Evolutionary conservation across 2,797 vertebrate species (phyloP), one percentile per base, ranked within the genome.

Genomic region (Dromococcyx pavoninus): DNA sequence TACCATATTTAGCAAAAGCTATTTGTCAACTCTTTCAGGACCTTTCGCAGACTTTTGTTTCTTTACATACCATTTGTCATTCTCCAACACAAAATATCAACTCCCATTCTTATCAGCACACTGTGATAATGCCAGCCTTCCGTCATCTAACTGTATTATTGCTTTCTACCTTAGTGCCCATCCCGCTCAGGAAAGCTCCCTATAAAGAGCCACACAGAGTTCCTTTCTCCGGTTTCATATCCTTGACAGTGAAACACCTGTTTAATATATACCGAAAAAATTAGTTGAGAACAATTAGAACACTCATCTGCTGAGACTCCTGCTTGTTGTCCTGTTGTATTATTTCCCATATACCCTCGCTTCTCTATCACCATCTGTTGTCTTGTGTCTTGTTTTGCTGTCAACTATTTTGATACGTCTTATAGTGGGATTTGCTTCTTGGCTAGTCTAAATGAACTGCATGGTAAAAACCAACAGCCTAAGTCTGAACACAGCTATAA

Each of bases 41-140:
- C 39, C 13, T 73, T 86, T 88, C 61, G 83, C 6, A 80, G 48
- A 44, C 39, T 85, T 28, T 66, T 88, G 67, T 74, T 82, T 85
- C 74, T 92, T 94, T 88, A 88, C 60, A 37, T 82, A 70, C 10
- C 32, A 53, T 76, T 86, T 91, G 80, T 82, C 87, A 79, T 83
- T 91, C 57, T 67, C 16, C 65, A 88, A 53, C 27, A 50, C 24
- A 91, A 89, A 92, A 67, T 53, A 93, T 32, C 67, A 84, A 64
- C 91, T 93, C 33, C 24, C 11, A 19, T 56, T 87, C 74, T 76
- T 83, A 67, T 64, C 72, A 79, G 44, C 17, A 37, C 64, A 61
- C n/a, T 50, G 60, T 64, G 56, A 73, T 78, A 76, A 86, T 57
- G 71, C 70, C 85, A 91, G 60, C 24, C 53, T 74, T 74, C 81